Evolutionary conservation across 2,797 vertebrate species (phyloP), one percentile per base, ranked within the genome.

Genomic region (Crax fasciolata): DNA sequence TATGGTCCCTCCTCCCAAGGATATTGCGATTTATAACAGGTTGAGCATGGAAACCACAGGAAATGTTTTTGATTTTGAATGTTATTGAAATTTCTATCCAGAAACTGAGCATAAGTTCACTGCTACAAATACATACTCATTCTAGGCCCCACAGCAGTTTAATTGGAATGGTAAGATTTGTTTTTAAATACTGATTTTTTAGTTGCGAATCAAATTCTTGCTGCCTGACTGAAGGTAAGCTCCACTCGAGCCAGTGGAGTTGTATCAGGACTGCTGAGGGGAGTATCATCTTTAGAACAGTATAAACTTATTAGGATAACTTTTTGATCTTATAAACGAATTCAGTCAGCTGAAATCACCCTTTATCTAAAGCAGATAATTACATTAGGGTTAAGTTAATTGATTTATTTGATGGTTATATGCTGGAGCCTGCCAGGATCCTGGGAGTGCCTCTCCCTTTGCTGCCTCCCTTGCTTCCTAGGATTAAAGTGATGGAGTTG

Each of bases 351-450:
- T 85, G 83, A 93, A 89, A 89, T 95, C 84, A 75, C 81, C 79
- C 62, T 86, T 91, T 79, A 90, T 93, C 89, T 94, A 76, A 92
- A 96, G 85, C 63, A 79, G 51, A 76, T 96, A 87, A 95, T 90
- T 96, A 30, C 24, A 66, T 94, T 94, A 73, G 10, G 11, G 51
- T 62, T 91, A 95, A 92, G 87, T 92, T 62, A 94, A 92, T 91
- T 95, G 28, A 81, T 96, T 93, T 89, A 66, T 93, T 73, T 89
- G 67, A 84, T 91, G 38, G 23, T 91, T 88, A 65, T 66, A 51
- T 86, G 55, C 80, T 86, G 58, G 43, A 92, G 46, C 62, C 44
- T 93, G 62, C 30, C 48, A 81, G 66, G 43, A 87, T 91, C 68
- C 73, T 85, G 54, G 32, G 23, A 87, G 39, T 62, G 32, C n/a